phyloP scores from a whole-genome alignment of 2,888 invertebrate genomes.

The Tanytarsus gracilentus region DNA sequence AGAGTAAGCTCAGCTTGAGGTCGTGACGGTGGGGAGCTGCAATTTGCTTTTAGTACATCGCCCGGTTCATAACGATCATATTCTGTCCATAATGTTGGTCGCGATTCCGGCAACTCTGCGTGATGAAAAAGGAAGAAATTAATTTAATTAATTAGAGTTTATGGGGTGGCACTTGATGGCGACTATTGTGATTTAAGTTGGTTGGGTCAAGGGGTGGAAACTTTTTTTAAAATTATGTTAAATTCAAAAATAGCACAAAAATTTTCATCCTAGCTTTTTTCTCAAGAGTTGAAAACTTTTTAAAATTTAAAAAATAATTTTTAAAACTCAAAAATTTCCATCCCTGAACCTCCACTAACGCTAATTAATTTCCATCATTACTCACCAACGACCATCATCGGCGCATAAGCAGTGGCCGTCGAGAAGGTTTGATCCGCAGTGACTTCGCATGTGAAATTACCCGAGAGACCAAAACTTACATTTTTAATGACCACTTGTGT shows the following conservation, averaged over 20 bases:
- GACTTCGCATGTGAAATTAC: slow-evolving; percentile 72
- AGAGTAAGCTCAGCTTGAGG: slow-evolving; percentile 67
- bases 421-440: slow-evolving; percentile 64
- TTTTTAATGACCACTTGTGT: slow-evolving; percentile 62
- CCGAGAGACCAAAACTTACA: slow-evolving; percentile 60
- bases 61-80: slow-evolving; percentile 66
- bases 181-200: not conserved
- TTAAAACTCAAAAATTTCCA: not conserved
- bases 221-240: not conserved
- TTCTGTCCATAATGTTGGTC: slow-evolving; percentile 61
- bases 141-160: slow-evolving; percentile 19
- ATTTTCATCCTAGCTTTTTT: not conserved
- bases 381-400: slow-evolving; percentile 70
- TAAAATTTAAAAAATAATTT: not conserved
- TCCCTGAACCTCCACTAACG: too few species aligned
- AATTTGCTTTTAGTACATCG: slow-evolving; percentile 65
- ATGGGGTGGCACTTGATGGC: not conserved
- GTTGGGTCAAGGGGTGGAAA: not conserved
- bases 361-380: too few species aligned
- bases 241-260: not conserved
- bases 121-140: slow-evolving; percentile 38
- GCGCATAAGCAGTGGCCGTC: slow-evolving; percentile 54
- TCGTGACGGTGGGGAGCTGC: slow-evolving; percentile 67
- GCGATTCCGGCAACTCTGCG: slow-evolving; percentile 60
- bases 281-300: not conserved